Evolutionary conservation across 2,113 vertebrate species (phyloP).

Genomic region (Orcinus orca): DNA sequence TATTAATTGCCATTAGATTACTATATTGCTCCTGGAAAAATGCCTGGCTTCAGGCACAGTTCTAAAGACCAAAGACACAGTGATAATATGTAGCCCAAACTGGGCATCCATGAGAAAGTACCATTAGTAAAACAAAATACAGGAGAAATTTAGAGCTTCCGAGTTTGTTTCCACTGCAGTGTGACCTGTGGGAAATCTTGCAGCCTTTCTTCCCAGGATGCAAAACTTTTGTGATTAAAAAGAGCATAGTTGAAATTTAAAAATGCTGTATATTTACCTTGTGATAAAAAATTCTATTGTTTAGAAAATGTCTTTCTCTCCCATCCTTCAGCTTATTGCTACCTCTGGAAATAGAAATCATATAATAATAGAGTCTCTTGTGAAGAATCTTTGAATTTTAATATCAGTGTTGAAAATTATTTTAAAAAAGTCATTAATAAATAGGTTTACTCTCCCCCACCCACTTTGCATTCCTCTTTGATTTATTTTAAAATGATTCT

Average conservation of each 20-base stretch:
- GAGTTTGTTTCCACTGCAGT: neutral
- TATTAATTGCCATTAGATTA: neutral
- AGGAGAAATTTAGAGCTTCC: neutral
- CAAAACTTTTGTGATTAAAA: neutral
- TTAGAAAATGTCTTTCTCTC: neutral
- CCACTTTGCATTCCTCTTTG: conserved; percentile 1
- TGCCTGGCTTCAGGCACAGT: neutral
- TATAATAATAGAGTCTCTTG: neutral
- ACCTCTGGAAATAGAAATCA: conserved; percentile 24
- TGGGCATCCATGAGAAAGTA: neutral
- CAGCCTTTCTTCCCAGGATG: neutral
- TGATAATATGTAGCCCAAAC: neutral
- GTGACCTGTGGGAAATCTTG: neutral
- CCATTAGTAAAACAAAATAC: neutral
- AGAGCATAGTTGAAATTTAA: neutral
- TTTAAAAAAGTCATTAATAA: neutral
- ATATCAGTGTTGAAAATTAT: neutral
- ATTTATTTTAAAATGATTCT: conserved; percentile 43
- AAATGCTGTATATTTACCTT: neutral
- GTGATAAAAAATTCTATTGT: conserved; percentile 35
- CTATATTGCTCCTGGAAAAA: neutral
- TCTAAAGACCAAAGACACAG: neutral
- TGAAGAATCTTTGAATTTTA: conserved; percentile 40
- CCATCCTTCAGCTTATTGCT: neutral
- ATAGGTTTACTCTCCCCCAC: neutral